phyloP scores from a whole-genome alignment of 2,113 vertebrate genomes.

The Tautogolabrus adspersus region DNA sequence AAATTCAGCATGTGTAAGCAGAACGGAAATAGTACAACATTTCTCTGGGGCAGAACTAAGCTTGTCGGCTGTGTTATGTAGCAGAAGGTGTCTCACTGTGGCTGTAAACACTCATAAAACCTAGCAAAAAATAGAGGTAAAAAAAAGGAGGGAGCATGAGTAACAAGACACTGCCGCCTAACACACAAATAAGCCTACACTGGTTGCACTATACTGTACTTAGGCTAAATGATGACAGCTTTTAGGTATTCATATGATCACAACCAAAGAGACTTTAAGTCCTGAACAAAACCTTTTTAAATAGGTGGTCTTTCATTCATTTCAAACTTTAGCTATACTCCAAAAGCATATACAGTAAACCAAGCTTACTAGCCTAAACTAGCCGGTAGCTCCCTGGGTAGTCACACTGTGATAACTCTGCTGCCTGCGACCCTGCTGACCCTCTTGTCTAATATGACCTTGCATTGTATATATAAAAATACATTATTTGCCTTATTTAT shows the following conservation, averaged over 20 bases:
- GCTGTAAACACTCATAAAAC: neutral
- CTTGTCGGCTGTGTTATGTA: neutral
- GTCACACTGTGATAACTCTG: too few species aligned
- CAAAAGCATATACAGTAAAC: too few species aligned
- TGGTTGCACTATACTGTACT: neutral
- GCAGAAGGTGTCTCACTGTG: neutral
- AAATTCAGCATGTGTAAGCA: conserved; percentile 4
- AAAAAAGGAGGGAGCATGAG: neutral
- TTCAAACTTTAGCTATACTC: too few species aligned
- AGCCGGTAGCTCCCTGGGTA: too few species aligned
- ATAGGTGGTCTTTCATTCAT: too few species aligned
- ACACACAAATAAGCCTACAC: neutral
- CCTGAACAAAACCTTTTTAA: neutral
- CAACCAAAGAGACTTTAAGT: neutral
- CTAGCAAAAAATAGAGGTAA: neutral
- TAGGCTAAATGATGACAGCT: too few species aligned
- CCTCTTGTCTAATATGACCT: too few species aligned
- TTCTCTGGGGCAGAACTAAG: conserved; percentile 14
- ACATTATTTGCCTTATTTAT: neutral
- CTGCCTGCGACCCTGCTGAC: too few species aligned
- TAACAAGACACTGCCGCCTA: neutral
- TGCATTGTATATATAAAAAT: too few species aligned
- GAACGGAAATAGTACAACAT: conserved; percentile 7
- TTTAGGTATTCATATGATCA: neutral
- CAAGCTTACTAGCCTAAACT: too few species aligned